phyloP scores from a whole-genome alignment of 2,113 vertebrate species.

The Erythrolamprus reginae region DNA sequence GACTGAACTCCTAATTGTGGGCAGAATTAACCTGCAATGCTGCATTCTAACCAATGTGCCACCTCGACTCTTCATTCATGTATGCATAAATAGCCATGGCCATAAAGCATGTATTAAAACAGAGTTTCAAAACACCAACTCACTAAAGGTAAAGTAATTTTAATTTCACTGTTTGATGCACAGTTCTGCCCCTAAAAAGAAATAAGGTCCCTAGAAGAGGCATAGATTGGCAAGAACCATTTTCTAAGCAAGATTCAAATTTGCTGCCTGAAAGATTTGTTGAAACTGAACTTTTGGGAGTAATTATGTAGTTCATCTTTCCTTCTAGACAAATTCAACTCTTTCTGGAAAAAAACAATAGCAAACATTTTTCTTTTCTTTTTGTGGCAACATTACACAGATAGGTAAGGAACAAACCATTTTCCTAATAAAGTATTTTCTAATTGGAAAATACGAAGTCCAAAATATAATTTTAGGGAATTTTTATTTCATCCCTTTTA shows the following conservation, averaged over 20 bases:
- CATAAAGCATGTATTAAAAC: background rate
- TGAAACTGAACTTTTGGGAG: background rate
- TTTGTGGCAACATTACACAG: background rate
- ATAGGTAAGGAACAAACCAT: background rate
- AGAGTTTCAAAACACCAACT: background rate
- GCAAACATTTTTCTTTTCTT: background rate
- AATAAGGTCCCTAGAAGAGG: background rate
- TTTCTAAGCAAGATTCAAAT: background rate
- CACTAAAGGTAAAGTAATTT: background rate
- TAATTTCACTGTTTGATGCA: background rate
- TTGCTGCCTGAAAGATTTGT: background rate
- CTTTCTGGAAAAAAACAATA: background rate
- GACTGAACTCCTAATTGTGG: too few species aligned
- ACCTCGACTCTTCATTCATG: too few species aligned
- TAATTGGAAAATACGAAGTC: background rate
- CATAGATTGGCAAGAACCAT: background rate
- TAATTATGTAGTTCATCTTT: background rate
- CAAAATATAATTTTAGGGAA: background rate
- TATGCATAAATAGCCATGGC: background rate
- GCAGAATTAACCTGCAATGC: too few species aligned
- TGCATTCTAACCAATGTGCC: too few species aligned
- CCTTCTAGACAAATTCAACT: background rate
- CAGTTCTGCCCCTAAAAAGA: background rate
- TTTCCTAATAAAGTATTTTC: background rate
- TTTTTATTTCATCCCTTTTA: background rate